Base-by-base conservation (phyloP, 2,113 vertebrate species). In the Felis chaus region DNA sequence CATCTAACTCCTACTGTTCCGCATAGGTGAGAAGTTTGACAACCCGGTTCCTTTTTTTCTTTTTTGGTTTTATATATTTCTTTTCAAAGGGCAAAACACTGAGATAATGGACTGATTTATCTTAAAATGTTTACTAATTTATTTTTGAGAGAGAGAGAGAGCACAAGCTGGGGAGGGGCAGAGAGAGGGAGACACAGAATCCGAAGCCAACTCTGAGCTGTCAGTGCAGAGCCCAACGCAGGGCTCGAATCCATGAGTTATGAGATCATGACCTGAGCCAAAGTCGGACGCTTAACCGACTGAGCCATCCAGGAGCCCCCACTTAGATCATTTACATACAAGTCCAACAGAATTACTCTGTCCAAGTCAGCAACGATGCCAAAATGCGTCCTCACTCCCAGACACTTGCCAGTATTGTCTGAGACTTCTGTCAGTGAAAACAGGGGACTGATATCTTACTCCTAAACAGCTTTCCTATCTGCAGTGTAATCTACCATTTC, bases 401-500 rank as follows among this genome's bases (percentile, higher is more conserved):
- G 4, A 86, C 14, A 39, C 71, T 86, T 0, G 1, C 90, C 15
- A 4, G 48, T 74, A 65, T 45, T 94, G 68, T 73, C 86, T 41
- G 68, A 3, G 73, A 31, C 95, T 84, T 95, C 95, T 53, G 13
- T 25, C 0, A 2, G 73, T 0, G 68, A 45, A 66, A 80, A 88
- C 71, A 25, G 84, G 0, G 73, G 66, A 92, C 98, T 95, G 13
- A n/a, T 74, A 8, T 53, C 88, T 99, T 98, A 99, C 96, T 99
- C 99, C 97, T 99, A 99, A 48, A 99, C 97, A 53, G 99, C 99
- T 96, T 99, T 99, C 98, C 99, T 99, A 98, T 99, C 99, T 97
- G 99, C 99, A 74, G 99, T 99, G 98, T 99, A 99, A 96, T 99
- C 99, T 98, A 99, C 99, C 61, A 99, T 99, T 97, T 99, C 99